Percentiles rank a stretch among this genome's conserved stretches.
Conservation (phyloP, 1,140 invertebrate species). For the Lepidotrigona ventralis region DNA sequence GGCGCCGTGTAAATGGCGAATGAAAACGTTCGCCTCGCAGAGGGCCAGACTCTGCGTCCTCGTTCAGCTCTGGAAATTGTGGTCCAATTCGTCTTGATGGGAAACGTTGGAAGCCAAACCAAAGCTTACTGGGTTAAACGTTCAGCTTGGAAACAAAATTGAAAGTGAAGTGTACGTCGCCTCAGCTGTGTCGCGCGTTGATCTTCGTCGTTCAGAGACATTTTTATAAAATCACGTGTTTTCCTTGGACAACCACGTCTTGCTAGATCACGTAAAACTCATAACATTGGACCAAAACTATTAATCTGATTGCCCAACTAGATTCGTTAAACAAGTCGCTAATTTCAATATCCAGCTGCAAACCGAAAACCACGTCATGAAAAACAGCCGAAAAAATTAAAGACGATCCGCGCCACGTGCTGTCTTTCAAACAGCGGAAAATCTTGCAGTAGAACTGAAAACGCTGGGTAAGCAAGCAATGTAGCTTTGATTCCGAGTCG, state of each 20-base stretch:
- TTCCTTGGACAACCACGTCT: no score
- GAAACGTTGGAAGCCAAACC: slow-evolving; percentile 5
- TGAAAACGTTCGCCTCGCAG: slow-evolving; percentile 52
- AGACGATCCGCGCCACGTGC: no score
- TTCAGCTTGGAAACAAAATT: background rate
- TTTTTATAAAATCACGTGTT: background rate
- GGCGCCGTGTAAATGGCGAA: slow-evolving; percentile 53
- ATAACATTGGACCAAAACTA: no score
- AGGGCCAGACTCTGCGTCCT: slow-evolving; percentile 35
- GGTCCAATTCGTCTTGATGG: slow-evolving; percentile 46
- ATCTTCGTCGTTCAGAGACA: background rate
- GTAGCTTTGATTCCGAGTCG: slow-evolving; percentile 60
- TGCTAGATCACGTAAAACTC: no score
- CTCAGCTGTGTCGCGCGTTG: background rate
- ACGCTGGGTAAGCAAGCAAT: slow-evolving; percentile 12
- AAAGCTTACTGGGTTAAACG: background rate
- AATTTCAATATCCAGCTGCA: no score
- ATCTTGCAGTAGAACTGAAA: background rate
- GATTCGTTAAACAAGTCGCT: no score
- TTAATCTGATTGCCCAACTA: no score
- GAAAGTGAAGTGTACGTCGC: background rate
- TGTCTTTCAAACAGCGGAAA: background rate
- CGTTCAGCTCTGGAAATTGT: background rate
- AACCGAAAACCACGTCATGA: no score
- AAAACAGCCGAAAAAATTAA: no score